Base-by-base conservation (phyloP, 2,888 invertebrate genomes). In the Nymphalis polychloros region DNA sequence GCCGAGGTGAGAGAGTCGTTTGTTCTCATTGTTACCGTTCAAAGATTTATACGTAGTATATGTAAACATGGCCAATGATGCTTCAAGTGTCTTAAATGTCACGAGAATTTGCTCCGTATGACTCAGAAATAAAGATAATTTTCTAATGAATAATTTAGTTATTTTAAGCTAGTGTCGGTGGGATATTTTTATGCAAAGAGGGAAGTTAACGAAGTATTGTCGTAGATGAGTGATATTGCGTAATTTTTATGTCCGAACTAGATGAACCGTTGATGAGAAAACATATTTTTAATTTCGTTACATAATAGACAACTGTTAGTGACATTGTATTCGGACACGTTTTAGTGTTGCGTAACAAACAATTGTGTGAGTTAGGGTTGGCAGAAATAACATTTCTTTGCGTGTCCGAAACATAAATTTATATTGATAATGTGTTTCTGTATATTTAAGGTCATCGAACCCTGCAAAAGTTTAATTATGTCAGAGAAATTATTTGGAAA, bases 141-240 rank as follows among this genome's bases (percentile, higher is more conserved):
- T 63, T 72, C 7, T 53, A 8, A 20, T 69, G 60, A n/a, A 50
- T 17, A 19, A 46, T 68, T 66, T 55, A 19, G 27, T 48, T 60
- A 17, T 68, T 55, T n/a, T 67, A 50, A 19, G 27, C 16, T 10
- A 35, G 66, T 60, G 61, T 68, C 67, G 67, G 75, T 77, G 86
- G 86, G 88, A 89, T 82, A 81, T 73, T 72, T 74, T 74, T 72
- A 74, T 73, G 74, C 75, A 84, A 82, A 84, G 84, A 79, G 70
- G 68, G 77, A 79, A 76, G 77, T 83, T 90, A 90, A 90, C 88
- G 90, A 90, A 90, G 81, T 85, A 90, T 90, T 90, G 89, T 90
- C 79, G 67, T 62, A 63, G 72, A 77, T 80, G 81, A 84, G 78
- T 84, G 81, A 84, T 83, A 80, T 81, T 78, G 73, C 73, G 76